Evolutionary conservation across 2,797 vertebrate species (phyloP).

Genomic region (Loriculus beryllinus): DNA sequence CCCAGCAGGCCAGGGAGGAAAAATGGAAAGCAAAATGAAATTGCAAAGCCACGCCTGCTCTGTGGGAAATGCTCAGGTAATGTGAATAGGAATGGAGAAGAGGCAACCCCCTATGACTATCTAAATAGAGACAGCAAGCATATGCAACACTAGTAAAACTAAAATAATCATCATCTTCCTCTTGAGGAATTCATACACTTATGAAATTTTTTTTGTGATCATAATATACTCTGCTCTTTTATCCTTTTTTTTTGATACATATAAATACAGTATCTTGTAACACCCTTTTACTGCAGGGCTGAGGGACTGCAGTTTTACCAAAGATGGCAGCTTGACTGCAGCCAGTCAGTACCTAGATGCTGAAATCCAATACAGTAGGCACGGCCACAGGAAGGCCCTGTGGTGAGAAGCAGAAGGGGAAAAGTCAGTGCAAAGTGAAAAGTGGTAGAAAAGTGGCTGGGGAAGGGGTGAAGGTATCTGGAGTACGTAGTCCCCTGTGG

Average conservation of each 20-base stretch:
- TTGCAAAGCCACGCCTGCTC: neutral
- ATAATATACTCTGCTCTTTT: neutral
- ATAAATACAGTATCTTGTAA: neutral
- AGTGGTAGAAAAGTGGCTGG: neutral
- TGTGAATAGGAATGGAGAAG: neutral
- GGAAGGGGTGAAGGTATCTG: rapidly evolving
- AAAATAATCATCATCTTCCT: neutral
- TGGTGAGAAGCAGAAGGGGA: neutral
- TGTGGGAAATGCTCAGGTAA: constrained; percentile 26
- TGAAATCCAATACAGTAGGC: neutral
- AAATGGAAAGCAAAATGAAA: constrained; percentile 17
- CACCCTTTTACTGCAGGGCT: neutral
- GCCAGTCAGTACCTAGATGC: neutral
- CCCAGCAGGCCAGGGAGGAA: neutral
- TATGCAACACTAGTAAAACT: neutral
- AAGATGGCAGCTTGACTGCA: neutral
- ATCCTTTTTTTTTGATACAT: neutral
- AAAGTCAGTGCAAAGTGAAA: neutral
- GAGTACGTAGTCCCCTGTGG: neutral
- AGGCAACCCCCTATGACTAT: constrained; percentile 32
- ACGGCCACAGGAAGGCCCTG: rapidly evolving
- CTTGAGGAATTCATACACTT: constrained; percentile 9
- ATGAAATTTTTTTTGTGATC: neutral
- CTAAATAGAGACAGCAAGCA: constrained; percentile 26
- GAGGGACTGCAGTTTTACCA: neutral